These are phyloP conservation scores for Cataglyphis albicans DNA, from an alignment of 2,888 invertebrate species.

Conservation along the genomic window DNA sequence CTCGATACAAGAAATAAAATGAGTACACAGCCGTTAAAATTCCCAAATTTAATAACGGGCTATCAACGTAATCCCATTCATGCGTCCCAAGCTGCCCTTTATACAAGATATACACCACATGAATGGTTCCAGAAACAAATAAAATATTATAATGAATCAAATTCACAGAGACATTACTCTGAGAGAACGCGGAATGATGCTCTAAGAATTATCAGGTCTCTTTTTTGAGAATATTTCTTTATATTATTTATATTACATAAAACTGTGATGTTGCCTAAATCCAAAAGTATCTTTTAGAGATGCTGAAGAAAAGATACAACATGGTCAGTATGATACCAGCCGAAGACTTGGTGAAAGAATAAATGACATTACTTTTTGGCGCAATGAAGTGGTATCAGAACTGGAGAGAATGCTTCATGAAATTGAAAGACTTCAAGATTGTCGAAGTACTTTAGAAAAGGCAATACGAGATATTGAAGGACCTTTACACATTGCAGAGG, in stretches of 20 bases:
- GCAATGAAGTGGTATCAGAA: conserved; percentile 94
- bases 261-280: neutral
- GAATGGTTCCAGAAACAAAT: conserved; percentile 94
- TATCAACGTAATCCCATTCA: conserved; percentile 94
- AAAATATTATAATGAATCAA: conserved; percentile 95
- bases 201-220: conserved; percentile 83
- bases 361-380: conserved; percentile 97
- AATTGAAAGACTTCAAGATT: conserved; percentile 90
- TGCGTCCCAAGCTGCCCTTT: conserved; percentile 93
- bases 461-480: conserved; percentile 93
- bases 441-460: conserved; percentile 91
- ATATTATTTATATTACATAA: neutral
- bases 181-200: conserved; percentile 94
- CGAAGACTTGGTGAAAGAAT: conserved; percentile 95
- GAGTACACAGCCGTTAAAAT: conserved; percentile 92
- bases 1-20: conserved; percentile 91
- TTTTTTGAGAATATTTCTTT: conserved; percentile 3
- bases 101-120: conserved; percentile 95
- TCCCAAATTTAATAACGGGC: conserved; percentile 93
- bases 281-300: conserved; percentile 86
- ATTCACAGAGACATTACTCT: conserved; percentile 94
- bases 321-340: conserved; percentile 94
- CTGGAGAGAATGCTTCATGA: conserved; percentile 94
- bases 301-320: conserved; percentile 92
- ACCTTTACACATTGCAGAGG: conserved; percentile 96